These are phyloP conservation scores for Rhingia rostrata DNA, from an alignment of 2,888 invertebrate genomes.

Conservation along the genomic window DNA sequence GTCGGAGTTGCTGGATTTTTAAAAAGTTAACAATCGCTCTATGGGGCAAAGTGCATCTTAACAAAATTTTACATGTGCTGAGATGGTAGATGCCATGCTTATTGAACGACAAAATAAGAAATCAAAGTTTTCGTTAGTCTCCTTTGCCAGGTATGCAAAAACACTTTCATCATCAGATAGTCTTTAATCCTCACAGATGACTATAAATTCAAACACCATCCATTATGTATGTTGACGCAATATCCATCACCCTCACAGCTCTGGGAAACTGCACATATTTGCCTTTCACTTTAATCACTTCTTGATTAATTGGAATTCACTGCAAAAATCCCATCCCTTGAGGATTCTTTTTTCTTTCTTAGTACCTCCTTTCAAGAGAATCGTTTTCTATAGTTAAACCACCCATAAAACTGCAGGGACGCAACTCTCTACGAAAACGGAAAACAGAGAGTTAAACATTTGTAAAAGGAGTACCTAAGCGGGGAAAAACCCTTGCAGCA, in stretches of 20 bases:
- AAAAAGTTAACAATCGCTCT: too few relatives aligned
- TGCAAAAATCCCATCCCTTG: conserved; percentile 4
- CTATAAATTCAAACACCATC: background rate
- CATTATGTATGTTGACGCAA: background rate
- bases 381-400: conserved; percentile 15
- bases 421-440: background rate
- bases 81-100: too few relatives aligned
- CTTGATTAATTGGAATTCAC: conserved; percentile 33
- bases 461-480: background rate
- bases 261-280: background rate
- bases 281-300: background rate
- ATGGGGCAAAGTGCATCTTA: too few relatives aligned
- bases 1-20: too few relatives aligned
- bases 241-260: background rate
- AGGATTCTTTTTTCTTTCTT: conserved; percentile 7
- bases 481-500: conserved; percentile 6
- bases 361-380: background rate
- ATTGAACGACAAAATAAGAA: too few relatives aligned
- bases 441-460: background rate
- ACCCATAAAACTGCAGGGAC: background rate
- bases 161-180: too few relatives aligned
- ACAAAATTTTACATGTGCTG: too few relatives aligned
- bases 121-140: too few relatives aligned
- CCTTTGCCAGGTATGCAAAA: too few relatives aligned
- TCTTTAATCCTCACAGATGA: background rate